These are phyloP conservation scores for Drosophila rhopaloa DNA, from an alignment of 1,140 invertebrate species.

Conservation along the genomic window DNA sequence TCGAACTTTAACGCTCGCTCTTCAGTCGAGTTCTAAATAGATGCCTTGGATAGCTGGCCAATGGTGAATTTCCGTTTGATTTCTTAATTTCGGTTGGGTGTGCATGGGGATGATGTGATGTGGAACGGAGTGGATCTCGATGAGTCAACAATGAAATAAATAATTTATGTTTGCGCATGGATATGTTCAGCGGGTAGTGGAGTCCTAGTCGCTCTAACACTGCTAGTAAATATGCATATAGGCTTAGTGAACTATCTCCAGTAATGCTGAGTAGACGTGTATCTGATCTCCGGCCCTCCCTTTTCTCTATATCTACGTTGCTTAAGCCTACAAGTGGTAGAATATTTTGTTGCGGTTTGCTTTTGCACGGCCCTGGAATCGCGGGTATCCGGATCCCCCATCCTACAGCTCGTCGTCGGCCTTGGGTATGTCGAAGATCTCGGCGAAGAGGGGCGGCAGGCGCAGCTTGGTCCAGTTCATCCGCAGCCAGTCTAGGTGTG, in stretches of 20 bases:
- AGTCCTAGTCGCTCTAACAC: conserved; percentile 51
- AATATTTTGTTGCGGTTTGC: conserved; percentile 55
- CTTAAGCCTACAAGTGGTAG: conserved; percentile 61
- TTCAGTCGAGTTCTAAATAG: conserved; percentile 73
- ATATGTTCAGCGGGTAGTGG: conserved; percentile 71
- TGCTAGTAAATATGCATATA: conserved; percentile 56
- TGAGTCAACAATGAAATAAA: conserved; percentile 80
- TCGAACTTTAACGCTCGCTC: conserved; percentile 81
- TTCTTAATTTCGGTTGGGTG: conserved; percentile 2
- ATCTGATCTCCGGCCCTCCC: conserved; percentile 49
- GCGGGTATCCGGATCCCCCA: neutral
- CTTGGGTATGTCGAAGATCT: conserved; percentile 99
- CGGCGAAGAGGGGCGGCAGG: conserved; percentile 96
- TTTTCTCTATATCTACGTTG: conserved; percentile 48
- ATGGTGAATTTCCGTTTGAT: conserved; percentile 11
- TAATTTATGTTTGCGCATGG: conserved; percentile 78
- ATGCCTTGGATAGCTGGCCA: conserved; percentile 60
- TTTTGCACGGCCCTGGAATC: conserved; percentile 51
- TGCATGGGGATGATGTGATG: conserved; percentile 9
- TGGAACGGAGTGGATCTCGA: conserved; percentile 28
- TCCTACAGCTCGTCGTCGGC: conserved; percentile 88
- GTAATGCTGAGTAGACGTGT: conserved; percentile 63
- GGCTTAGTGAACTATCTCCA: conserved; percentile 63
- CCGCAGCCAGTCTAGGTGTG: conserved; percentile 95
- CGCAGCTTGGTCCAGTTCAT: conserved; percentile 93